Conservation (phyloP, 2,797 vertebrate genomes). For the Thaleichthys pacificus region DNA sequence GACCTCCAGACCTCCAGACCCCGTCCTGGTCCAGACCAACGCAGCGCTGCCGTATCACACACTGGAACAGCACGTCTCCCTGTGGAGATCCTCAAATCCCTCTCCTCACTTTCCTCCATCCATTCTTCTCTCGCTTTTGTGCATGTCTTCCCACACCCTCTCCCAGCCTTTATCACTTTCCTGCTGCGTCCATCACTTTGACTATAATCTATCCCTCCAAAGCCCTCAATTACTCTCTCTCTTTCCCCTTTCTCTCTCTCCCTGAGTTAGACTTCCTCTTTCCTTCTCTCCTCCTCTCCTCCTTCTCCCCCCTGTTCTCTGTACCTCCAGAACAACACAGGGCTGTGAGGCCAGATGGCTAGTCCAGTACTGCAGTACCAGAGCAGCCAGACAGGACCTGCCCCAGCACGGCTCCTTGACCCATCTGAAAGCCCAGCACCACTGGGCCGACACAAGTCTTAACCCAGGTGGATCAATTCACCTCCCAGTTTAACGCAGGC, state of each 20-base stretch:
- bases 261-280: not conserved
- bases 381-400: too few species aligned
- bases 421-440: too few species aligned
- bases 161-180: not conserved
- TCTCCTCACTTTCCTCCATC: not conserved
- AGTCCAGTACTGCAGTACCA: too few species aligned
- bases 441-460: not conserved
- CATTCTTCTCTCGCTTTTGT: not conserved
- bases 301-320: not conserved
- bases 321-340: not conserved
- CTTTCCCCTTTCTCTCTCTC: not conserved
- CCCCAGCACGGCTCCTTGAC: too few species aligned
- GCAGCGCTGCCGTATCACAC: not conserved
- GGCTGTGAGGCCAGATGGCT: not conserved
- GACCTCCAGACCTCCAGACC: conserved; percentile 18
- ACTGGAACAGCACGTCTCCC: not conserved
- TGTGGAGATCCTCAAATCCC: not conserved
- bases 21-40: not conserved
- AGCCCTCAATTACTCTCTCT: not conserved
- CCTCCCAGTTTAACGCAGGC: not conserved
- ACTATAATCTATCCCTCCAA: too few species aligned
- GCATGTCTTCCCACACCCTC: not conserved
- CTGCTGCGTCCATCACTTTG: too few species aligned
- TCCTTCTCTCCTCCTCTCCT: not conserved
- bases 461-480: not conserved